Evolutionary conservation across 2,113 vertebrate genomes (phyloP).

Genomic region (Propithecus coquereli): DNA sequence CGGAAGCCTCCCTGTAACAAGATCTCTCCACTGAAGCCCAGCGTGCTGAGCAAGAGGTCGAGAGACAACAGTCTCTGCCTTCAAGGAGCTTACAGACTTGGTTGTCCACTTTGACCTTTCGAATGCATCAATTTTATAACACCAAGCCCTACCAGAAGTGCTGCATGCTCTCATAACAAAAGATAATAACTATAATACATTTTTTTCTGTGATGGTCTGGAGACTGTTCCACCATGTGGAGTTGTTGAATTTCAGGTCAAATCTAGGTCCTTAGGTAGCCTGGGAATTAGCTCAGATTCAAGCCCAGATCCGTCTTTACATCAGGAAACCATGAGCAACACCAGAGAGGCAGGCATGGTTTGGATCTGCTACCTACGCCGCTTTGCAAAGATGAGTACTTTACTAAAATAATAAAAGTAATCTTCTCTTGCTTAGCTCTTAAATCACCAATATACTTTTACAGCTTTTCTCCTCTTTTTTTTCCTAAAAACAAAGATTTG

Average conservation of each 20-base stretch:
- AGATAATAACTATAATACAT: background rate
- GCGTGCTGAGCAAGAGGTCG: rapidly evolving
- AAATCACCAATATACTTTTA: background rate
- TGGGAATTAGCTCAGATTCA: background rate
- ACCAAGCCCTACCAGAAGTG: background rate
- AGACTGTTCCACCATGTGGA: background rate
- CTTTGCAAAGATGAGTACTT: background rate
- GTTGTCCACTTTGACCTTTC: background rate
- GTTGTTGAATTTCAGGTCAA: background rate
- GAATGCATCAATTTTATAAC: background rate
- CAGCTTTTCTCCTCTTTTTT: background rate
- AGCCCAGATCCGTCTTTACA: rapidly evolving
- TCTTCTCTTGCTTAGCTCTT: background rate
- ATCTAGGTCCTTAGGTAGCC: background rate
- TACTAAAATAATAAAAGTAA: rapidly evolving
- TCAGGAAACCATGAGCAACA: background rate
- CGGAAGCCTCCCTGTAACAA: no score
- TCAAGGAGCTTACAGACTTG: background rate
- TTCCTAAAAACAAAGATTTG: background rate
- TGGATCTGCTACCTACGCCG: rapidly evolving
- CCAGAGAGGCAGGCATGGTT: background rate
- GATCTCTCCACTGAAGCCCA: background rate
- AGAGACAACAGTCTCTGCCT: no score
- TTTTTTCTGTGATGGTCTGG: background rate
- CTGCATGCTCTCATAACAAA: rapidly evolving